Percentiles rank a stretch among this genome's conserved stretches.
These are phyloP conservation scores for Mya arenaria DNA, from an alignment of 1,140 invertebrate genomes.

Conservation along the genomic window DNA sequence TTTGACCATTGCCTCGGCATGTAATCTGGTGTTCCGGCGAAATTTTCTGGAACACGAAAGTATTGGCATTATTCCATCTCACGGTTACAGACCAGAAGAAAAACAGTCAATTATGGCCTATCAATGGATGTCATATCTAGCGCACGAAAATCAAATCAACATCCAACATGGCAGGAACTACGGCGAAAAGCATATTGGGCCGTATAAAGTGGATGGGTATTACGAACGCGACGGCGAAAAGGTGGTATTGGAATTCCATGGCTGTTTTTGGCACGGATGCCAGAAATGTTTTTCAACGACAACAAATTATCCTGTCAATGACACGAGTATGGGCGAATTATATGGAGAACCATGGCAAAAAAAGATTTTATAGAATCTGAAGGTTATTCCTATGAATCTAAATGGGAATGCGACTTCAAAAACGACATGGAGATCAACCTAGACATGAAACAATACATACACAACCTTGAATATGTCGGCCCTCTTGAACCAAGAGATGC, in stretches of 20 bases:
- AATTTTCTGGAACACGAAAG: conserved; percentile 9
- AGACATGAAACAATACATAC: not conserved
- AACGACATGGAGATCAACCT: not conserved
- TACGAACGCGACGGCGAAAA: not conserved
- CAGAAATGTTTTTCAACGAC: conserved; percentile 32
- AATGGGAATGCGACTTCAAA: conserved; percentile 7
- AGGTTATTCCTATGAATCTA: not conserved
- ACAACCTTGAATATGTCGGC: not conserved
- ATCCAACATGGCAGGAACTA: conserved; percentile 35
- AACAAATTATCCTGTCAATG: not conserved
- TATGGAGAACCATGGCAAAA: conserved; percentile 16
- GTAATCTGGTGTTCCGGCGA: conserved; percentile 2
- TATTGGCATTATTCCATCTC: not conserved
- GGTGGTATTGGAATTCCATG: conserved; percentile 46
- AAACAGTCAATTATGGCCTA: not conserved
- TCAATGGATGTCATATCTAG: conserved; percentile 4
- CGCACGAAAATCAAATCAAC: not conserved
- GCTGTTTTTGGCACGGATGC: conserved; percentile 60
- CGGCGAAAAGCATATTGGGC: not conserved
- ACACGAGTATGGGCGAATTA: conserved; percentile 27
- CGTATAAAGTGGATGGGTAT: conserved; percentile 26
- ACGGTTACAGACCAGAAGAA: conserved; percentile 10
- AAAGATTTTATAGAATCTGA: not conserved
- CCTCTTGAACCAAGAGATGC: conserved; percentile 18
- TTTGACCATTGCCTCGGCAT: conserved; percentile 10